Evolutionary conservation across 2,113 vertebrate genomes (phyloP), one percentile per base, ranked within the genome.

Genomic region (Phyllostomus discolor): DNA sequence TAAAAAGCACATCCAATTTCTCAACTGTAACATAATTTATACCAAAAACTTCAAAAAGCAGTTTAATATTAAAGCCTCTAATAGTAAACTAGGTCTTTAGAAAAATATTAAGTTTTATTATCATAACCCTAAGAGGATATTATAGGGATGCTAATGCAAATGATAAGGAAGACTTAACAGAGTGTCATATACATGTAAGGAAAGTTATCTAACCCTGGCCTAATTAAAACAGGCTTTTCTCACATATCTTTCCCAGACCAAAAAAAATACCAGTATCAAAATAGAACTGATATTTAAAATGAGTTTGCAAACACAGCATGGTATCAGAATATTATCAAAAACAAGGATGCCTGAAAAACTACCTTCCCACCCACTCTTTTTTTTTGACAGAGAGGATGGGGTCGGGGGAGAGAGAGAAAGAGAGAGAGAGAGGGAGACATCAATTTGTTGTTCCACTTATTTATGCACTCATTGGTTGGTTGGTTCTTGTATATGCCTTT

Each of bases 281-380:
- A 96, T 66, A 92, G 78, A 96, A 95, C 46, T 84, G 73, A 1
- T 84, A 90, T 84, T 95, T 97, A 94, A 97, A 94, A 78, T 90
- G 50, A 83, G 43, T 82, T 90, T 94, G 54, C 84, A 96, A 96
- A 66, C 22, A 62, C 57, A 84, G 24, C 92, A 70, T 19, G 92
- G 16, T 90, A 95, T 17, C 69, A 89, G 24, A 59, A 93, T 88
- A 95, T 92, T 64, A 72, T 73, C 92, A 88, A 92, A 48, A 96
- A 93, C 57, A 35, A 78, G 7, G 26, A 88, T 84, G n/a, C 62
- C 81, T 43, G n/a, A 91, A 94, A 97, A 86, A 64, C 33, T 48
- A 89, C 24, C 26, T 73, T 85, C 64, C 43, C 12, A 38, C 22
- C 59, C 24, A 38, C 5, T 31, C 14, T 64, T 64, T 31, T 64